These are phyloP conservation scores for Apis cerana DNA, from an alignment of 1,140 invertebrate genomes.

Conservation along the genomic window DNA sequence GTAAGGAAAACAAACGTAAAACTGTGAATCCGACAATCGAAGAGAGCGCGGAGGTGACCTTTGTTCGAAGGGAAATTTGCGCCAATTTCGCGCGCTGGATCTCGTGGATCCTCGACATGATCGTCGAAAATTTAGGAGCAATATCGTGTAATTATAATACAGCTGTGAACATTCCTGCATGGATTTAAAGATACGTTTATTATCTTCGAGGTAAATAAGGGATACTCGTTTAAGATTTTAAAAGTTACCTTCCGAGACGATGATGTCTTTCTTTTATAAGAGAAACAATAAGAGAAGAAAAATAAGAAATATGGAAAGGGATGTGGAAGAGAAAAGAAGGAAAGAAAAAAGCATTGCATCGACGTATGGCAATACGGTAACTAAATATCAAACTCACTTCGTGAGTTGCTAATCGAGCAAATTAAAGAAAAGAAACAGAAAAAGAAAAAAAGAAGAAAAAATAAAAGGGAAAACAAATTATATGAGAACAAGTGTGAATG, in stretches of 20 bases:
- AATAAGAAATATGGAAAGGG: background rate
- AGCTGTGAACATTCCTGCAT: conserved; percentile 68
- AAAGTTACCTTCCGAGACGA: conserved; percentile 11
- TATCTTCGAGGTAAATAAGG: conserved; percentile 39
- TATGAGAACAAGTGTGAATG: conserved; percentile 30
- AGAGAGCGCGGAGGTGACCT: conserved; percentile 25
- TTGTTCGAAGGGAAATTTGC: background rate
- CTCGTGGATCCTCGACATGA: conserved; percentile 6
- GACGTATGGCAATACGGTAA: conserved; percentile 51
- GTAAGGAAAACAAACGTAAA: conserved; percentile 29
- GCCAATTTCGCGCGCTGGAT: background rate
- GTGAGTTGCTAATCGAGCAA: conserved; percentile 18
- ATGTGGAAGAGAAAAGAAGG: background rate
- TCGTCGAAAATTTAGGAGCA: conserved; percentile 59
- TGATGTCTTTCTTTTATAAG: conserved; percentile 23
- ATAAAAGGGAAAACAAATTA: background rate
- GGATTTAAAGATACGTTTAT: conserved; percentile 34
- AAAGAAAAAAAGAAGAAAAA: background rate
- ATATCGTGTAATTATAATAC: conserved; percentile 58
- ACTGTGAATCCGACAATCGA: conserved; percentile 58
- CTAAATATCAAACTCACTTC: conserved; percentile 34
- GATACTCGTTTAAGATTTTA: conserved; percentile 39
- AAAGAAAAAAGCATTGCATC: conserved; percentile 13
- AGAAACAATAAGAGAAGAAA: background rate
- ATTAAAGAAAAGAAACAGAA: background rate